Evolutionary conservation across 2,888 invertebrate genomes (phyloP), one percentile per base, ranked within the genome.

Genomic region (Oscheius onirici): DNA sequence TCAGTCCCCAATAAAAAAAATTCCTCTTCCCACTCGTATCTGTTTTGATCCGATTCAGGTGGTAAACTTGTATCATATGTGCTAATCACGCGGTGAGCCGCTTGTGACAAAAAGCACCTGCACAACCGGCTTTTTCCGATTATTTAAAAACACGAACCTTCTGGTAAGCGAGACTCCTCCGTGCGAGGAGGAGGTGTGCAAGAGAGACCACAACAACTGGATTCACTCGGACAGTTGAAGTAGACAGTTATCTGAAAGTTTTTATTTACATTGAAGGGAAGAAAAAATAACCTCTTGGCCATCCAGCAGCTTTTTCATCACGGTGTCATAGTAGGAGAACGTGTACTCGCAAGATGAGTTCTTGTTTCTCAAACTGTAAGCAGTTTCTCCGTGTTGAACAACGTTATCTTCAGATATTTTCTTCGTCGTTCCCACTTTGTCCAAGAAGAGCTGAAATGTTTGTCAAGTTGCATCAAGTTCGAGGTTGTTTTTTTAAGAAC

Each of bases 181-280:
- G 15, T 52, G 34, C 52, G 24, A 43, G 55, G 68, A 46, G 68
- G 54, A 40, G 24, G 11, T 15, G 66, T 13, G 51, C 66, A 66
- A 24, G 66, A 54, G 51, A 66, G 66, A 34, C 66, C 66, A 54
- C 66, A 66, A 40, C 66, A 66, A 8, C 10, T 34, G 20, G 51
- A n/a, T 40, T 20, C 54, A 13, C 24, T 22, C 2, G 66, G 66
- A 44, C 66, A 66, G 41, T 66, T 15, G 54, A 66, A 66, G 41
- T 66, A 66, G 11, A 66, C 41, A n/a, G 55, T 66, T 13, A 41
- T 15, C 66, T 66, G 44, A 43, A 22, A 5, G 22, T 15, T 34
- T 34, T 34, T 34, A 3, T 40, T 40, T 20, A 5, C 17, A 40
- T n/a, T n/a, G 8, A 8, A 55, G 55, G 6, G n/a, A 40, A 58